Evolutionary conservation across 2,797 vertebrate species (phyloP), one percentile per base, ranked within the genome.

Genomic region (Thripadectes ignobilis): DNA sequence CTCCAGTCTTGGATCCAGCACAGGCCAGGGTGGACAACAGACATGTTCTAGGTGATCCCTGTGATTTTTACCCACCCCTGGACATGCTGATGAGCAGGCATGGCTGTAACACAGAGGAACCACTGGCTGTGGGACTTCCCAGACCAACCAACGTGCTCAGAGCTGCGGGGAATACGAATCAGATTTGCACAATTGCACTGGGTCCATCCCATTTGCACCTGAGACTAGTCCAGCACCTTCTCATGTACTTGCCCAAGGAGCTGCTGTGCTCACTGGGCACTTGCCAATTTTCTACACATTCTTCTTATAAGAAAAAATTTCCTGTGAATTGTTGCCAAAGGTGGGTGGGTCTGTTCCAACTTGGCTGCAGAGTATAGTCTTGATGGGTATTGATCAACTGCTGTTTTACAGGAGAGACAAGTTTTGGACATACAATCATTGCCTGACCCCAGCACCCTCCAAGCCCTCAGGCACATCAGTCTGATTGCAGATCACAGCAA

Each of bases 391-490:
- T 65, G 62, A 65, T 17, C 41, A 45, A 19, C 30, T 18, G 15
- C 15, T 45, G 23, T 34, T 80, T 39, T 14, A 22, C 26, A 63
- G 54, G 29, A 58, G 22, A n/a, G 41, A n/a, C 62, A 65, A 18
- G 41, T 14, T 83, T 48, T 2, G 10, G 68, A 48, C 19, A 51
- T 48, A 19, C 21, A 66, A 9, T 20, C 10, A n/a, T 62, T 1
- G 1, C 21, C 51, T 66, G n/a, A 80, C 29, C 21, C 46, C 73
- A 81, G 69, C 30, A 39, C 3, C 2, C 36, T 65, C 17, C 21
- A 34, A 6, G 30, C 24, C 71, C 61, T 67, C 61, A 46, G 55
- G 16, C 38, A 49, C 16, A 2, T 36, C 0, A 0, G 3, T 49
- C 39, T 74, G n/a, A 4, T 9, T 55, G 69, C 43, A 83, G 12